Percentiles rank a stretch among this genome's conserved stretches.
phyloP scores from a whole-genome alignment of 2,888 invertebrate species.

The Eupithecia pulchellata region DNA sequence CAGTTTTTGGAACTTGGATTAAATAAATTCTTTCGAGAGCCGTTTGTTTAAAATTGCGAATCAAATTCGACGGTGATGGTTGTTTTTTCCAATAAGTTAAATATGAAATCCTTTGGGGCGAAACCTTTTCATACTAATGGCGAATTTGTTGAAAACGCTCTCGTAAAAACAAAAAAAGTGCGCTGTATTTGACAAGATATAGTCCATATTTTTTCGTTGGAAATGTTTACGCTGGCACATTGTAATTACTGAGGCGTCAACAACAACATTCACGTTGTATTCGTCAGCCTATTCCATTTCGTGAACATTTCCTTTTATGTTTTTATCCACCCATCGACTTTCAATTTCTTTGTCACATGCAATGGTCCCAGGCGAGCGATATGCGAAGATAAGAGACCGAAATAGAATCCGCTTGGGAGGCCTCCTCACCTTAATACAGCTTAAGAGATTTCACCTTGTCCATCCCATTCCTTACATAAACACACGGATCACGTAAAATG shows the following conservation, averaged over 20 bases:
- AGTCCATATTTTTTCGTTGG: conserved; percentile 20
- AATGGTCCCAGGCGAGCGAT: conserved; percentile 63
- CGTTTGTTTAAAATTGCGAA: conserved; percentile 67
- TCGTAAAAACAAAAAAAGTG: conserved; percentile 31
- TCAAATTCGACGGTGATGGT: conserved; percentile 60
- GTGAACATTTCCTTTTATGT: conserved; percentile 61
- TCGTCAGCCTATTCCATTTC: conserved; percentile 48
- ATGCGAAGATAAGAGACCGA: conserved; percentile 67
- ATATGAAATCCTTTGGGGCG: conserved; percentile 48
- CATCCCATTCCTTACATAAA: conserved; percentile 70
- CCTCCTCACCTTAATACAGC: conserved; percentile 78
- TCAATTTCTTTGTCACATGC: conserved; percentile 69
- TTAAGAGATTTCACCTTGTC: conserved; percentile 80
- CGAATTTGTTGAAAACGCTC: conserved; percentile 31
- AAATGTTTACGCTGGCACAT: conserved; percentile 28
- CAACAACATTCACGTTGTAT: conserved; percentile 33
- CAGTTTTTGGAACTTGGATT: conserved; percentile 77
- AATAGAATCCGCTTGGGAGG: conserved; percentile 68
- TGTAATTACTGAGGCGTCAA: conserved; percentile 34
- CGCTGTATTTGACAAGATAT: conserved; percentile 23
- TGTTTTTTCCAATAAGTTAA: conserved; percentile 58
- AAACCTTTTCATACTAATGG: conserved; percentile 46
- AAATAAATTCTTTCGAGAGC: conserved; percentile 70
- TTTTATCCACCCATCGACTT: conserved; percentile 64
- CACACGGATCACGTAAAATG: conserved; percentile 76